phyloP scores from a whole-genome alignment of 2,797 vertebrate species.

The Hemibagrus guttatus region DNA sequence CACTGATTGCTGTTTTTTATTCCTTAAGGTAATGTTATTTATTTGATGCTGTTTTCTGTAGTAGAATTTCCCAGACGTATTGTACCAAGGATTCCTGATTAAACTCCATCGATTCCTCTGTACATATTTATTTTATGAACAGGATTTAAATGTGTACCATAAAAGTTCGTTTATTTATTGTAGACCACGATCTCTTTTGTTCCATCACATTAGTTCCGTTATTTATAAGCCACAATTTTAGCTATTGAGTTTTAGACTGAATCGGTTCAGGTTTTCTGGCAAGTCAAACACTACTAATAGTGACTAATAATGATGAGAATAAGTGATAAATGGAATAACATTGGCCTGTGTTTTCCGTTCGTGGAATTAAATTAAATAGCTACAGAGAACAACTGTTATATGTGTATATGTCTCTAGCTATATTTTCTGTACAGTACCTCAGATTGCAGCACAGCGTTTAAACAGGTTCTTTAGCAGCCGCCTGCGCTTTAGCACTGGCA shows the following conservation, averaged over 20 bases:
- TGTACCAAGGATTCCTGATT: background rate
- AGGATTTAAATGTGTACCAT: background rate
- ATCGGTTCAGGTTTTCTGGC: background rate
- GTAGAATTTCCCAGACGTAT: background rate
- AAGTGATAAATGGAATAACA: background rate
- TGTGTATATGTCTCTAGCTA: background rate
- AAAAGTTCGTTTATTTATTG: background rate
- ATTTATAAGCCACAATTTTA: background rate
- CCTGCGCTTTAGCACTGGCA: constrained; percentile 1
- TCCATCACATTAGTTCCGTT: background rate
- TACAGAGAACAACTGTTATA: background rate
- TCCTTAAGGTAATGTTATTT: background rate
- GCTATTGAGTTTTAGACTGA: background rate
- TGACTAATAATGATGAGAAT: background rate
- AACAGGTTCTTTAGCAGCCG: constrained; percentile 15
- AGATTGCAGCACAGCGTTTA: background rate
- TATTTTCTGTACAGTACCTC: background rate
- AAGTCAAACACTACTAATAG: background rate
- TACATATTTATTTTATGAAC: background rate
- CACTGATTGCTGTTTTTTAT: background rate
- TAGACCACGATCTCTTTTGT: background rate
- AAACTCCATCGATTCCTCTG: background rate
- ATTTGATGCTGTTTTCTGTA: background rate
- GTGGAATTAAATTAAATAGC: background rate
- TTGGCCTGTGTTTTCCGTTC: background rate